These are phyloP conservation scores for Scaptomyza cyrtandrae DNA, from an alignment of 2,888 invertebrate genomes.

Conservation along the genomic window DNA sequence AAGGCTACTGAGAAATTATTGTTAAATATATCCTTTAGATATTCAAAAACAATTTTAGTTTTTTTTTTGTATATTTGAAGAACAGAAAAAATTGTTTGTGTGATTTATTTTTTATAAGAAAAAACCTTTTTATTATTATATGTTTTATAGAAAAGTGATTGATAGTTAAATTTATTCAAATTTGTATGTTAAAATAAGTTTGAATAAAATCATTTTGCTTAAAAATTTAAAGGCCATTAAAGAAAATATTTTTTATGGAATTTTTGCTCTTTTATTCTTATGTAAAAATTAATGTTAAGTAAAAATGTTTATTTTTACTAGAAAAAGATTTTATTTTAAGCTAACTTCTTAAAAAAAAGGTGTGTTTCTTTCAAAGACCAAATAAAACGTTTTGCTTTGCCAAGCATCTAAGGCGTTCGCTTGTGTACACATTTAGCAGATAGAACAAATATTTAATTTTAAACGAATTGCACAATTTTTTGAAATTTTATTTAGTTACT, in stretches of 20 bases:
- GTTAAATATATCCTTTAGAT: too few species aligned
- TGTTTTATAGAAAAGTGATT: too few species aligned
- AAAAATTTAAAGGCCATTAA: rapidly evolving
- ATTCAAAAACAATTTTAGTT: too few species aligned
- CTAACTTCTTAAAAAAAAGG: neutral
- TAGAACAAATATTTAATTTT: neutral
- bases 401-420: neutral
- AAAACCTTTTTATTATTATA: too few species aligned
- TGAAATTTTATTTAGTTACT: conserved; percentile 1
- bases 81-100: too few species aligned
- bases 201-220: neutral
- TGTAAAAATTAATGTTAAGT: neutral
- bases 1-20: too few species aligned
- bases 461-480: neutral
- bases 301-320: neutral
- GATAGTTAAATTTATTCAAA: too few species aligned
- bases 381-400: neutral
- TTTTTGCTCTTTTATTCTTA: neutral
- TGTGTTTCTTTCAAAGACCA: too few species aligned
- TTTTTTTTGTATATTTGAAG: too few species aligned
- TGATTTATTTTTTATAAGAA: too few species aligned
- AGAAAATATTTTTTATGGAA: neutral
- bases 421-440: too few species aligned
- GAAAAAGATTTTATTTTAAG: neutral
- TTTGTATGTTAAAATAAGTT: too few species aligned